These are phyloP conservation scores for Mastacembelus armatus DNA, from an alignment of 2,797 vertebrate species.

Conservation along the genomic window DNA sequence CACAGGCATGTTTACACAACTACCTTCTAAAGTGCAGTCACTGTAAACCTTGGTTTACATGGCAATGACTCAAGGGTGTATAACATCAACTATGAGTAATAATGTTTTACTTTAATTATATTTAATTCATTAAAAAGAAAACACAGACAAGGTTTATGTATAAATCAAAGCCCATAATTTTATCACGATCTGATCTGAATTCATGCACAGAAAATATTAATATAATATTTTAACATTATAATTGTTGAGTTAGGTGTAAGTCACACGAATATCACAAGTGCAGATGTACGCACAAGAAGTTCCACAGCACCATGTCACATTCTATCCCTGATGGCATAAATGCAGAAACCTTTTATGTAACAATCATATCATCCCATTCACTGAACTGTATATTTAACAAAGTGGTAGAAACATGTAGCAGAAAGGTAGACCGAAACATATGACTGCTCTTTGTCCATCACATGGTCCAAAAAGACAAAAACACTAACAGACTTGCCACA, in stretches of 20 bases:
- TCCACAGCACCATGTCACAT: slow-evolving; percentile 1
- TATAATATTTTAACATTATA: slow-evolving; percentile 5
- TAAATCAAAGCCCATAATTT: neutral
- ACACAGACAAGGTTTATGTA: neutral
- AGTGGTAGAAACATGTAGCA: neutral
- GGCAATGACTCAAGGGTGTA: neutral
- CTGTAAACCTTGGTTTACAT: slow-evolving; percentile 13
- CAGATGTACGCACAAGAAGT: slow-evolving; percentile 1
- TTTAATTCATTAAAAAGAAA: no score
- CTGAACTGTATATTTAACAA: neutral
- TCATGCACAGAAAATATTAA: neutral
- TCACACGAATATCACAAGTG: neutral
- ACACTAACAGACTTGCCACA: slow-evolving; percentile 6
- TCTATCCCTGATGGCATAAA: neutral
- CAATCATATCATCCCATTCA: neutral
- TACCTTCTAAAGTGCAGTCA: slow-evolving; percentile 19
- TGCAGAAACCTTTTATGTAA: slow-evolving; percentile 5
- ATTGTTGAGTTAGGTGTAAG: neutral
- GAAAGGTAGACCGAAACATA: neutral
- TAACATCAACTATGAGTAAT: neutral
- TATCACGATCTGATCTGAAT: neutral
- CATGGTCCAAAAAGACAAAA: neutral
- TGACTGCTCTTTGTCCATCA: slow-evolving; percentile 3
- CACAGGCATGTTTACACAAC: slow-evolving; percentile 56
- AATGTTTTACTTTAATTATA: no score